Percentiles rank a stretch among this genome's conserved stretches.
phyloP scores from a whole-genome alignment of 1,140 invertebrate genomes.

The Nephila pilipes region DNA sequence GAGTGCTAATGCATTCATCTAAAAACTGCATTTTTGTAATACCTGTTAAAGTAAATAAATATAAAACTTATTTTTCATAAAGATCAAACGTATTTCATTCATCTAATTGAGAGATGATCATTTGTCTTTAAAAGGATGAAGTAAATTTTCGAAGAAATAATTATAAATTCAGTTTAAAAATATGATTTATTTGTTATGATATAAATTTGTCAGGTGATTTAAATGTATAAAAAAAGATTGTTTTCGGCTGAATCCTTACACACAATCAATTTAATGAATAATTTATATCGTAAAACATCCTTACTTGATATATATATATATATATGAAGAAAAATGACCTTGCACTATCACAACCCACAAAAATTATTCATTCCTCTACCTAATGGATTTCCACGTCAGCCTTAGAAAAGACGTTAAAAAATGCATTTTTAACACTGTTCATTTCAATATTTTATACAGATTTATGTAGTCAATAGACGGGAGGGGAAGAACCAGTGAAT shows the following conservation, averaged over 20 bases:
- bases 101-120: no score
- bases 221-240: neutral
- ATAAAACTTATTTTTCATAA: no score
- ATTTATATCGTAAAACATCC: neutral
- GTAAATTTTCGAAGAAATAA: no score
- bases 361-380: neutral
- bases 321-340: neutral
- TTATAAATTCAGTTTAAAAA: no score
- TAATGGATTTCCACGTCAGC: neutral
- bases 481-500: neutral
- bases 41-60: no score
- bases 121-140: no score
- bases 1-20: no score
- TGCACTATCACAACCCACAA: neutral
- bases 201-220: no score
- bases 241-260: neutral
- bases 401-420: neutral
- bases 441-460: conserved; percentile 24
- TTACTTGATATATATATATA: neutral
- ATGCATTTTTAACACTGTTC: neutral
- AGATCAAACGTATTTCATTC: no score
- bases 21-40: no score
- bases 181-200: no score
- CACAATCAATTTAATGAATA: neutral
- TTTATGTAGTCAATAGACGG: neutral